These are phyloP conservation scores for Micoletzkya japonica DNA, from an alignment of 2,888 invertebrate genomes.

Conservation along the genomic window DNA sequence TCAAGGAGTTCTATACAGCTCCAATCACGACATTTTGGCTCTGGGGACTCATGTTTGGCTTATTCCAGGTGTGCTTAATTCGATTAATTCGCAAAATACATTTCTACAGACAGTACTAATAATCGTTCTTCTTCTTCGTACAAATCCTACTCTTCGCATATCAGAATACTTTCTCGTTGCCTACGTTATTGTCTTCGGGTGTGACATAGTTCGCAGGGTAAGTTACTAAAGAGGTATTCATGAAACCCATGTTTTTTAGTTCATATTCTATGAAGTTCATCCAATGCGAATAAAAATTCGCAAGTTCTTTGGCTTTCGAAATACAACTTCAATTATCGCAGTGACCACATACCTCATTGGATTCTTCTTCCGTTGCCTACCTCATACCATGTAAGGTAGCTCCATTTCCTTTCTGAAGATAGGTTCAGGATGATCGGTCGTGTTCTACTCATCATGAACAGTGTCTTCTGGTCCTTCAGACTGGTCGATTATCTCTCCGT, in stretches of 20 bases:
- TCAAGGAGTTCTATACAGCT: slow-evolving; percentile 97
- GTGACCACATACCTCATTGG: slow-evolving; percentile 73
- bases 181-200: slow-evolving; percentile 56
- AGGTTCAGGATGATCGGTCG: slow-evolving; percentile 72
- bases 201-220: slow-evolving; percentile 58
- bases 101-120: slow-evolving; percentile 31
- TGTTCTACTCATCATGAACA: slow-evolving; percentile 77
- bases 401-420: not conserved
- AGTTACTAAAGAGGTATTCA: no score
- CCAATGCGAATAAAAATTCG: slow-evolving; percentile 65
- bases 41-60: slow-evolving; percentile 73
- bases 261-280: slow-evolving; percentile 44
- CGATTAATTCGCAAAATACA: not conserved
- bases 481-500: slow-evolving; percentile 68
- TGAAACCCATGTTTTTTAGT: slow-evolving; percentile 3
- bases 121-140: slow-evolving; percentile 31
- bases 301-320: slow-evolving; percentile 64
- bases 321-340: slow-evolving; percentile 67
- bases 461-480: slow-evolving; percentile 70
- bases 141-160: slow-evolving; percentile 30
- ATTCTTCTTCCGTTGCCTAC: slow-evolving; percentile 66
- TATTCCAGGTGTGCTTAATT: slow-evolving; percentile 44
- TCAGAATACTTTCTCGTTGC: slow-evolving; percentile 57
- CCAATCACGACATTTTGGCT: slow-evolving; percentile 99
- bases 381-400: slow-evolving; percentile 66